These are phyloP conservation scores for Steatornis caripensis DNA, from an alignment of 2,113 vertebrate species.

Conservation along the genomic window DNA sequence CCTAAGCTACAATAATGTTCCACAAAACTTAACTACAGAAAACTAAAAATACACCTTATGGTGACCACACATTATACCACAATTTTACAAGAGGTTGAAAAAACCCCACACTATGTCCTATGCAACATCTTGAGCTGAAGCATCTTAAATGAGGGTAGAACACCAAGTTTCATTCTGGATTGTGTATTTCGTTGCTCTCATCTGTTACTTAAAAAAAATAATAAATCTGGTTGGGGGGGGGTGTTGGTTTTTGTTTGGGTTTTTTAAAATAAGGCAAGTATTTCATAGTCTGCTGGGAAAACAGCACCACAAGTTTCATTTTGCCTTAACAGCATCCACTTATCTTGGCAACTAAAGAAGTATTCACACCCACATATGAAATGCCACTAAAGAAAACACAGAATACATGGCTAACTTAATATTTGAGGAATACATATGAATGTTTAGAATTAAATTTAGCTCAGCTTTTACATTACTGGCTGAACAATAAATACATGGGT, in stretches of 20 bases:
- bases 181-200: background rate
- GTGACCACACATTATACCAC: background rate
- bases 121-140: background rate
- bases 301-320: background rate
- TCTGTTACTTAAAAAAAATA: no score
- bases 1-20: background rate
- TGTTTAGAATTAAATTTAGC: background rate
- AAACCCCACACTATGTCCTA: background rate
- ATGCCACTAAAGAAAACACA: background rate
- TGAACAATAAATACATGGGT: background rate
- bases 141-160: background rate
- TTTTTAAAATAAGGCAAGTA: background rate
- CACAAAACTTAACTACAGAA: background rate
- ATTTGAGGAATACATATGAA: background rate
- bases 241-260: no score
- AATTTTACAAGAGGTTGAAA: background rate
- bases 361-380: constrained; percentile 33
- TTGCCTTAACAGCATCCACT: constrained; percentile 4
- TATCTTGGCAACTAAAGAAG: background rate
- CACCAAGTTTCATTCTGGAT: background rate
- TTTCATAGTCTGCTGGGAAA: background rate
- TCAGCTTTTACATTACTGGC: background rate
- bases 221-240: no score
- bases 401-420: background rate
- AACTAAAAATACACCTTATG: background rate